phyloP scores from a whole-genome alignment of 2,888 invertebrate species.

The Pachliopta kotzebuea region DNA sequence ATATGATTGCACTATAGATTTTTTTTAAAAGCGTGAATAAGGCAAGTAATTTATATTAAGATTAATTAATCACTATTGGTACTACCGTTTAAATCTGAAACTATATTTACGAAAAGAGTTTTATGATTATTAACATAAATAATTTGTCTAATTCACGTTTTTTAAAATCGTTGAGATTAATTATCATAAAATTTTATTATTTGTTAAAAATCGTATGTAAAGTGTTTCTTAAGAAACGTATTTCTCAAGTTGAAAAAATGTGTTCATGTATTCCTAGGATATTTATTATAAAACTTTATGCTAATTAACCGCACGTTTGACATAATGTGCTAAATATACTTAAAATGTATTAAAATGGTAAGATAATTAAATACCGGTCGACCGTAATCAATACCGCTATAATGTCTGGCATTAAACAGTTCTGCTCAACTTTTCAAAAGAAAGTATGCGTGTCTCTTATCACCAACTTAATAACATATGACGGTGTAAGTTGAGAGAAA shows the following conservation, averaged over 20 bases:
- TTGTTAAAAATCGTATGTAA: too few species aligned
- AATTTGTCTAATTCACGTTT: too few species aligned
- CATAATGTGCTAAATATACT: neutral
- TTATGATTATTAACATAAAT: too few species aligned
- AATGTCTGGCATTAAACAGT: neutral
- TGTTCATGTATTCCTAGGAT: neutral
- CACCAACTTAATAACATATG: constrained; percentile 2
- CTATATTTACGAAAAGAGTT: too few species aligned
- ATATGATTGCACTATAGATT: too few species aligned
- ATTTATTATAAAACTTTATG: neutral
- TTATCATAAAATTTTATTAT: too few species aligned
- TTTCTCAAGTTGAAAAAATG: neutral
- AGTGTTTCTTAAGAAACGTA: neutral
- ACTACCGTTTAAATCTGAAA: too few species aligned
- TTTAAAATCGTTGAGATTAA: too few species aligned
- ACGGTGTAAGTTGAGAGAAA: neutral
- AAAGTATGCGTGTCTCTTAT: neutral
- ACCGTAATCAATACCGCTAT: constrained; percentile 8
- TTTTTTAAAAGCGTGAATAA: too few species aligned
- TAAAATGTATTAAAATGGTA: constrained; percentile 9
- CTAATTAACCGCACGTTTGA: neutral
- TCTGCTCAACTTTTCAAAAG: constrained; percentile 5
- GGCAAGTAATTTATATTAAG: too few species aligned
- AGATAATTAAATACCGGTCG: neutral
- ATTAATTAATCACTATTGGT: too few species aligned